Base-by-base conservation (phyloP, 2,113 vertebrate species). In the Dolichotis patagonum region DNA sequence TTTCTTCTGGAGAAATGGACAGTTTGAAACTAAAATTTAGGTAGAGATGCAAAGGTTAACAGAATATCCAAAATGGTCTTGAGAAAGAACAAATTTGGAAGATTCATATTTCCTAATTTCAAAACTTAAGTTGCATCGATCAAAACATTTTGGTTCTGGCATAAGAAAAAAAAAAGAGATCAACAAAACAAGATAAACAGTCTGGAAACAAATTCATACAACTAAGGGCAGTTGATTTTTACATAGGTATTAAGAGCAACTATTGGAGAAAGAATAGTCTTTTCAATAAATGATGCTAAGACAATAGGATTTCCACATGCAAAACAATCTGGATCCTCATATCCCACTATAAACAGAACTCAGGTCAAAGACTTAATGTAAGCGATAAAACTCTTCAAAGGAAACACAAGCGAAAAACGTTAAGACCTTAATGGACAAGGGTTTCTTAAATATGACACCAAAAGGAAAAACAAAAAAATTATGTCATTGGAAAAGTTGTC, bases 111-210 rank as follows among this genome's bases (percentile, higher is more conserved):
- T 84, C 5, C 35, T 88, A 22, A 7, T 69, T 91, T 94, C 22
- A 96, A 88, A 94, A 94, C 32, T 86, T 75, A 77, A 91, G 56
- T 12, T 77, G 82, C 26, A n/a, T 62, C 46, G 52, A 77, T 77
- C 2, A 60, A 94, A 86, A 87, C 56, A 67, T 32, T 65, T 41
- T 77, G 41, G 6, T 19, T 46, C 7, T 75, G 13, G 32, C 13
- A 65, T 28, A 49, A 81, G 10, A 63, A 87, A 26, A 43, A 94
- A 54, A 35, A 63, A 62, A 35, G 0, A 69, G 73, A 54, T 73
- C 5, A n/a, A 82, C 7, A 81, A 16, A 73, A 81, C 10, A 63
- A 19, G 90, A 63, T 8, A 81, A 62, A 85, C 11, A 46, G 32
- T 65, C 24, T 90, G 73, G 32, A 87, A 94, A 87, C 46, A 94